Conservation (phyloP, 23 tunicate genomes). For the Styela clava region DNA sequence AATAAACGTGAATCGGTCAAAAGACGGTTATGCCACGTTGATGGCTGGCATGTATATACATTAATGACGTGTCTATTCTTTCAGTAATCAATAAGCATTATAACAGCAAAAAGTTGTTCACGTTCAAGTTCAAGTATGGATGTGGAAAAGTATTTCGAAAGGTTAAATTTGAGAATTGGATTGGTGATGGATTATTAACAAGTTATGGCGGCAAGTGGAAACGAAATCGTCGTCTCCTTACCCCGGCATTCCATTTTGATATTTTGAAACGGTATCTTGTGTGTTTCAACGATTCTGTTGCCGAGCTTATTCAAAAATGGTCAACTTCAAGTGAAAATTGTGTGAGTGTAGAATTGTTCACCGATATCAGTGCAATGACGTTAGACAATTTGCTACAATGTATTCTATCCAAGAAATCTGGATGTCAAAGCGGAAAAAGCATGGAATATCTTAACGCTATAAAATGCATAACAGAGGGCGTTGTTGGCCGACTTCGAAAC, state of each 20-base stretch:
- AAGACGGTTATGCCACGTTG: too few species aligned
- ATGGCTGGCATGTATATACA: too few species aligned
- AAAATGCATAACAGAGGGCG: not conserved
- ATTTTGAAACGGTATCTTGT: constrained; percentile 12
- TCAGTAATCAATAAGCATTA: too few species aligned
- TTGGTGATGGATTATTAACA: constrained; percentile 66
- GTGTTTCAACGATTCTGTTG: not conserved
- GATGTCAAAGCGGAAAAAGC: constrained; percentile 43
- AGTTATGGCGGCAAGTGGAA: constrained; percentile 65
- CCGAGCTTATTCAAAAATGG: not conserved
- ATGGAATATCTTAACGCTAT: constrained; percentile 43
- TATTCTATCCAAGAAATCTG: constrained; percentile 44
- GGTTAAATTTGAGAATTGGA: constrained; percentile 35
- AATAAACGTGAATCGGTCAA: too few species aligned
- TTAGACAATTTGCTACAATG: constrained; percentile 59
- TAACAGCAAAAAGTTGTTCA: too few species aligned
- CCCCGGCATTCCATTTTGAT: constrained; percentile 63
- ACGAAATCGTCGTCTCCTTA: constrained; percentile 43
- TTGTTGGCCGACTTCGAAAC: constrained; percentile 5
- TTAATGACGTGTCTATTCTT: too few species aligned
- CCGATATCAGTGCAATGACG: constrained; percentile 45
- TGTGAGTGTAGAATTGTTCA: constrained; percentile 47
- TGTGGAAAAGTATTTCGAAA: not conserved
- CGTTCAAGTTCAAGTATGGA: too few species aligned
- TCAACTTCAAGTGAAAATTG: not conserved